Conservation (phyloP, 92 coral and sea anemone species). For the Palythoa grandiflora region DNA sequence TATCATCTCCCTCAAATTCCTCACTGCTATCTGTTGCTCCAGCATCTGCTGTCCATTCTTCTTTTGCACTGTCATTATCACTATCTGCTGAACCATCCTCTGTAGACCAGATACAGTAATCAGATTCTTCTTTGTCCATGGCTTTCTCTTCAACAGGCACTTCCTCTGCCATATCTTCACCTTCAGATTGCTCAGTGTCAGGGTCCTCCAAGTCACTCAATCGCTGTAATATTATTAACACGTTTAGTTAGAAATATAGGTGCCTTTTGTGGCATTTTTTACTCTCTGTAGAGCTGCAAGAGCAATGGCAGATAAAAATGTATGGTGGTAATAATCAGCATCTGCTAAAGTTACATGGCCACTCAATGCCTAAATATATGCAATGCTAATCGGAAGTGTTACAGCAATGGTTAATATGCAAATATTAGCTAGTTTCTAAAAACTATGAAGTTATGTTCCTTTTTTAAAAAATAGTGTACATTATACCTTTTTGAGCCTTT, state of each 20-base stretch:
- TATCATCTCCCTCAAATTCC: neutral
- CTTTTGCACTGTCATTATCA: neutral
- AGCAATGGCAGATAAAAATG: neutral
- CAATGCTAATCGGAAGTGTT: neutral
- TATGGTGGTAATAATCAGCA: neutral
- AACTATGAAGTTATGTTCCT: neutral
- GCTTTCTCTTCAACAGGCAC: neutral
- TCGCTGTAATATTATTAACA: neutral
- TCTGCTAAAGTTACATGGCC: slow-evolving; percentile 1
- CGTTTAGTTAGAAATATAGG: neutral
- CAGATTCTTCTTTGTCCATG: neutral
- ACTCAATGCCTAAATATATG: slow-evolving; percentile 16
- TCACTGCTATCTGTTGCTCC: neutral
- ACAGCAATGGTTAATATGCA: neutral
- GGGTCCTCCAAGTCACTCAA: neutral
- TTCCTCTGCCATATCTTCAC: neutral
- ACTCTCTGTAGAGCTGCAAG: neutral
- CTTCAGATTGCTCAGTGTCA: neutral
- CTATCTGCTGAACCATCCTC: neutral
- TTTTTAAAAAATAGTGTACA: neutral
- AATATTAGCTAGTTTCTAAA: slow-evolving; percentile 3
- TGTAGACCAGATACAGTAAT: neutral
- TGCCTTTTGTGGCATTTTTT: neutral
- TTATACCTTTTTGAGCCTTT: slow-evolving; percentile 13
- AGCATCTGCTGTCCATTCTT: neutral